Conservation (phyloP, 2,797 vertebrate species). For the Schizothorax lantsangensis region DNA sequence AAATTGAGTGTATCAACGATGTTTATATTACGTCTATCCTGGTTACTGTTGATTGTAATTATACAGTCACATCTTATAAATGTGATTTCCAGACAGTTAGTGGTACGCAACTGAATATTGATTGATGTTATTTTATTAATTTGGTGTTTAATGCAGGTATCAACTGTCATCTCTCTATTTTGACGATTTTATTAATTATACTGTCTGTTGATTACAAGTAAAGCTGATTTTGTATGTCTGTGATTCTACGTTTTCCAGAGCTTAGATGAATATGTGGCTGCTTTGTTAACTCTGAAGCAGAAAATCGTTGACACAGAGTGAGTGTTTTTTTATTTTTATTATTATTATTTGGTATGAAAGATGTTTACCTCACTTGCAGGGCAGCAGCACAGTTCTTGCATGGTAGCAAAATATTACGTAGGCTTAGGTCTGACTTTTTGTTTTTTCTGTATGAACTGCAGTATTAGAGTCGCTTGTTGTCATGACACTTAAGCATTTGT, state of each 20-base stretch:
- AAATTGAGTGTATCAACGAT: neutral
- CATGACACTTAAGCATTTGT: neutral
- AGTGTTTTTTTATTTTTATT: constrained; percentile 71
- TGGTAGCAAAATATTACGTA: neutral
- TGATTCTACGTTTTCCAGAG: constrained; percentile 76
- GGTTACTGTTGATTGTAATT: neutral
- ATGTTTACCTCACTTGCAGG: neutral
- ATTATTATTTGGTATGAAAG: neutral
- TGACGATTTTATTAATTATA: neutral
- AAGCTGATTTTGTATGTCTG: neutral
- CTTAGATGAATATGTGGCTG: constrained; percentile 90
- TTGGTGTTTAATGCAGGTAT: neutral
- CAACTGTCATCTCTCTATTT: neutral
- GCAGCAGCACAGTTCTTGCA: neutral
- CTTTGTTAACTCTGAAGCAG: constrained; percentile 91
- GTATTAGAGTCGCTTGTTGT: neutral
- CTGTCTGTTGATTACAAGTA: neutral
- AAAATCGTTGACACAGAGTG: constrained; percentile 92
- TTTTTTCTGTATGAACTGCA: neutral
- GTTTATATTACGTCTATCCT: neutral
- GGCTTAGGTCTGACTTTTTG: neutral
- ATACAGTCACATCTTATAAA: neutral
- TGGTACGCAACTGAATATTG: neutral
- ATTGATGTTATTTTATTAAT: too few relatives aligned
- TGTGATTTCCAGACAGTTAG: too few relatives aligned